These are phyloP conservation scores for Hypotaenidia philippensis DNA, from an alignment of 2,797 vertebrate genomes.

Conservation along the genomic window DNA sequence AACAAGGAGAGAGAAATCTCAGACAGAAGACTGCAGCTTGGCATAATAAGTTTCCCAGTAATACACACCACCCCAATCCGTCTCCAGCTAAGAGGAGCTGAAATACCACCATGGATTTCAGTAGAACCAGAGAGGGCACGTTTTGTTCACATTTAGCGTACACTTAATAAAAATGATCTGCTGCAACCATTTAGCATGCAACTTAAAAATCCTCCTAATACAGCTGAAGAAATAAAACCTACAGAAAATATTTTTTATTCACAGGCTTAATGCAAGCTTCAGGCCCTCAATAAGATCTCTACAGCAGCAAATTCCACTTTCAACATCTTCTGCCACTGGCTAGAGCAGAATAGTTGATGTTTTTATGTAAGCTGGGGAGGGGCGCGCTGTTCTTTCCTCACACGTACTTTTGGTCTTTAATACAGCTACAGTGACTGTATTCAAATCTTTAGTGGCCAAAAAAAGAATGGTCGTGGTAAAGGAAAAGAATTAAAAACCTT, in stretches of 20 bases:
- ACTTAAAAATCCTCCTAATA: constrained; percentile 22
- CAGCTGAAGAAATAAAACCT: neutral
- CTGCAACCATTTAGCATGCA: neutral
- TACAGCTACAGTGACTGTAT: accelerated
- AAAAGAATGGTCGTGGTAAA: neutral
- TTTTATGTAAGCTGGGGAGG: neutral
- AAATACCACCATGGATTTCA: neutral
- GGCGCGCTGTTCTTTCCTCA: neutral
- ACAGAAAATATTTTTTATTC: neutral
- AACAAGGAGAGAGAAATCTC: neutral
- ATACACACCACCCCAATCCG: neutral
- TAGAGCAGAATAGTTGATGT: neutral
- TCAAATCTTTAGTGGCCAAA: neutral
- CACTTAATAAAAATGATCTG: constrained; percentile 45
- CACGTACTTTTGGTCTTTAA: neutral
- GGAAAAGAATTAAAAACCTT: neutral
- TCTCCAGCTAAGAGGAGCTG: neutral
- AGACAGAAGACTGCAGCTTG: neutral
- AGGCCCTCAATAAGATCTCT: neutral
- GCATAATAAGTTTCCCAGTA: neutral
- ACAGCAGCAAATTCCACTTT: neutral
- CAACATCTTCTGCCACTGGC: neutral
- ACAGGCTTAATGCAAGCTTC: neutral
- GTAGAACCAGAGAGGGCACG: neutral
- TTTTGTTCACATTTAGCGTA: neutral